phyloP scores from a whole-genome alignment of 2,797 vertebrate species.

The Siniperca undulata region DNA sequence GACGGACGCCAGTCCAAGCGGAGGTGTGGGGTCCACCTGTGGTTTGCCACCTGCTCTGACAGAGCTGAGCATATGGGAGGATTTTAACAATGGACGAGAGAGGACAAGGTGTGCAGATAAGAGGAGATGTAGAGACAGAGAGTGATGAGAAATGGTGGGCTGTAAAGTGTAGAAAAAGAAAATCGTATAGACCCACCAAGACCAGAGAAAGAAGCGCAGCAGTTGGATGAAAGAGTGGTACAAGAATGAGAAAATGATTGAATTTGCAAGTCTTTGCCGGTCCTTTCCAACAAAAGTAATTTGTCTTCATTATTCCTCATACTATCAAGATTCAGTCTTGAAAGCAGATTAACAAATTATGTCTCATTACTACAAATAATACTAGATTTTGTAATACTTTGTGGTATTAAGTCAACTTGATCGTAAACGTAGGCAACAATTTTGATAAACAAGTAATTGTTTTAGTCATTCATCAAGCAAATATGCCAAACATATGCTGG shows the following conservation, averaged over 20 bases:
- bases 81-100: constrained; percentile 57
- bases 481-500: neutral
- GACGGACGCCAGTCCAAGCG: constrained; percentile 48
- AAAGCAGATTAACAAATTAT: neutral
- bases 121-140: neutral
- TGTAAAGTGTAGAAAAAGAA: neutral
- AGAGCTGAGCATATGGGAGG: constrained; percentile 68
- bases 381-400: neutral
- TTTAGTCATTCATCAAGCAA: neutral
- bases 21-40: constrained; percentile 68
- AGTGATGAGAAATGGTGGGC: neutral
- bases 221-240: neutral
- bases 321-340: neutral
- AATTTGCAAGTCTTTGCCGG: constrained; percentile 16
- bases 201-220: constrained; percentile 2
- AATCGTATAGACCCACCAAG: neutral
- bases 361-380: neutral
- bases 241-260: constrained; percentile 10
- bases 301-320: constrained; percentile 4
- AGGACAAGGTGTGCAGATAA: constrained; percentile 36
- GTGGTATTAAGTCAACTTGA: neutral
- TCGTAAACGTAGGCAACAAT: neutral
- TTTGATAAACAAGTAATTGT: neutral
- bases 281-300: constrained; percentile 13
- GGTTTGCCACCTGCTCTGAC: constrained; percentile 79